These are phyloP conservation scores for Chloroceryle amazona DNA, from an alignment of 2,797 vertebrate species.

Conservation along the genomic window DNA sequence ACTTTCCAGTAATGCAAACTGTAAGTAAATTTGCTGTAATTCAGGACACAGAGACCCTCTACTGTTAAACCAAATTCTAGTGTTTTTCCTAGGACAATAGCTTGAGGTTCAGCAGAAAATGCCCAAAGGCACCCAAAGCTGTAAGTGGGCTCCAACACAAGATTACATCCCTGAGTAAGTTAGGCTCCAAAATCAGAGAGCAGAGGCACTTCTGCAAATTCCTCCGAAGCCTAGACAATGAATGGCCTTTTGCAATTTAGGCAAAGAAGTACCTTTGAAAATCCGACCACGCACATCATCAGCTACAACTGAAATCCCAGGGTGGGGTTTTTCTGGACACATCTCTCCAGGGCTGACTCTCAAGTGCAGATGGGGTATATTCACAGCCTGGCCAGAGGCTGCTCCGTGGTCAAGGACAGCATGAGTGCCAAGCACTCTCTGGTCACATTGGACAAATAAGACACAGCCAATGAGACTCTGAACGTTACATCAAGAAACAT, in stretches of 20 bases:
- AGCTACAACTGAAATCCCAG: not conserved
- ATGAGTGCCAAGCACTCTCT: not conserved
- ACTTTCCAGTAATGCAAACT: conserved; percentile 52
- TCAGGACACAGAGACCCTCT: conserved; percentile 38
- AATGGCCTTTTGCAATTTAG: not conserved
- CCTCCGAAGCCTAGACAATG: not conserved
- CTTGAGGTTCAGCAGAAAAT: not conserved
- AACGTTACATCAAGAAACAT: fast-evolving
- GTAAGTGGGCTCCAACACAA: not conserved
- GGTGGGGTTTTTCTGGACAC: not conserved
- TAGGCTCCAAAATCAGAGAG: not conserved
- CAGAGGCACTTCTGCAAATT: not conserved
- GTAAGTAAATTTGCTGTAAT: conserved; percentile 46
- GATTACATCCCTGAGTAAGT: not conserved
- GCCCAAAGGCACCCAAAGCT: not conserved
- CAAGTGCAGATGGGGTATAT: not conserved
- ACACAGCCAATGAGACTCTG: not conserved
- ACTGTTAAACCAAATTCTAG: conserved; percentile 12
- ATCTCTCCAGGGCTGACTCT: not conserved
- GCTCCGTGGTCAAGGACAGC: not conserved
- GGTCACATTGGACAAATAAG: not conserved
- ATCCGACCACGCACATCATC: fast-evolving
- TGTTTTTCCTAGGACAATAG: not conserved
- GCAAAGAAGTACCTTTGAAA: not conserved
- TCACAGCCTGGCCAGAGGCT: not conserved